A percentile compares a stretch with the other conserved stretches of the same genome.
phyloP scores from a whole-genome alignment of 2,888 invertebrate species.

The Andrena bucephala region DNA sequence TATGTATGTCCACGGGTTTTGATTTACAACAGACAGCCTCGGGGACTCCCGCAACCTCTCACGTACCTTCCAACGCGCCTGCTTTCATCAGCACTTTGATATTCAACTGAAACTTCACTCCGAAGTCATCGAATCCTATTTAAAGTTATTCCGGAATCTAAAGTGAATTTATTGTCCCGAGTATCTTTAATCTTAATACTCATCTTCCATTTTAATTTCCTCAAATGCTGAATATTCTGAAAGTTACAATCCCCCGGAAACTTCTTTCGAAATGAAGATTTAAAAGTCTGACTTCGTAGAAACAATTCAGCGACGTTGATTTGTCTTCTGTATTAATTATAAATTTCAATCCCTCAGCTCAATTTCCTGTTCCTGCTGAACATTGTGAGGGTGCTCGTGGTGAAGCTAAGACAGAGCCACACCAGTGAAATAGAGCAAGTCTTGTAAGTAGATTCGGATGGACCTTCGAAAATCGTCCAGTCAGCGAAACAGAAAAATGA shows the following conservation, averaged over 20 bases:
- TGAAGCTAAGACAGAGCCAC: slow-evolving; percentile 90
- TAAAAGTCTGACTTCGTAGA: not conserved
- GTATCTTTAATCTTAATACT: not conserved
- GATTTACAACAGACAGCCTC: not conserved
- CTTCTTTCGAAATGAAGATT: not conserved
- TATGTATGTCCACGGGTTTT: not conserved
- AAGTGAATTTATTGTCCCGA: not conserved
- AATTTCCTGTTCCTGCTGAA: slow-evolving; percentile 92
- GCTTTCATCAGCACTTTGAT: not conserved
- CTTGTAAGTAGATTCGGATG: slow-evolving; percentile 85
- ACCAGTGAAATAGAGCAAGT: slow-evolving; percentile 92
- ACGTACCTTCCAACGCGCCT: not conserved
- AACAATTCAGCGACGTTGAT: not conserved
- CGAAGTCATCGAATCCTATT: not conserved
- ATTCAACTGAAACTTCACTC: not conserved
- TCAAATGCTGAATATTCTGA: not conserved
- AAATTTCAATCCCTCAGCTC: slow-evolving; percentile 86
- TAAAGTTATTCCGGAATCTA: not conserved
- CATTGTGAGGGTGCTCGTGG: slow-evolving; percentile 91
- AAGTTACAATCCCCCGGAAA: not conserved
- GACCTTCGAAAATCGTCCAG: too few species aligned
- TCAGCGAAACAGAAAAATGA: too few species aligned
- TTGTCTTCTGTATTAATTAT: not conserved
- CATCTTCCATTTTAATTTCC: not conserved
- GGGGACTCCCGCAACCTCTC: not conserved